Percentiles rank a stretch among this genome's conserved stretches.
These are phyloP conservation scores for Carduelis carduelis DNA, from an alignment of 2,797 vertebrate genomes.

Conservation along the genomic window DNA sequence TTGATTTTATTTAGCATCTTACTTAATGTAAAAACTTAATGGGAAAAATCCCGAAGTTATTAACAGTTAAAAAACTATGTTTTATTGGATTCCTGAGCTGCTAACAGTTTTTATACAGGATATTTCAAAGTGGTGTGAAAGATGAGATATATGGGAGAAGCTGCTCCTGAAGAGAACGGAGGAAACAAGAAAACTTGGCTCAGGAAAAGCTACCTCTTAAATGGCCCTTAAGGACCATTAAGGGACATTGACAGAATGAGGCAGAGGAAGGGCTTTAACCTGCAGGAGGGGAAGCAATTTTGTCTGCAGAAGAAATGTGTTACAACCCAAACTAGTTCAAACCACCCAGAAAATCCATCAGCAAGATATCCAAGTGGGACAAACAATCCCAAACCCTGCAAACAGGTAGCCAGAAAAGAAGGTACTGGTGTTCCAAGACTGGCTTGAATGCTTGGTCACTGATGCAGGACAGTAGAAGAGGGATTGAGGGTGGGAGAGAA, in stretches of 20 bases:
- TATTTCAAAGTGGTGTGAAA: background rate
- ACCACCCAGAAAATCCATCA: background rate
- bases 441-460: background rate
- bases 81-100: background rate
- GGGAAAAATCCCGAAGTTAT: background rate
- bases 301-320: background rate
- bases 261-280: background rate
- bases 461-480: background rate
- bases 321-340: background rate
- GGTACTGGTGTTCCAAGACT: background rate
- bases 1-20: background rate
- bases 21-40: background rate
- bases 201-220: background rate
- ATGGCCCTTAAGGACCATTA: background rate
- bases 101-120: background rate
- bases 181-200: background rate
- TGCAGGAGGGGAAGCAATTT: background rate
- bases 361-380: background rate
- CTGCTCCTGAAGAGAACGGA: background rate
- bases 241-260: background rate
- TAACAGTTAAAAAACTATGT: background rate
- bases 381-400: background rate
- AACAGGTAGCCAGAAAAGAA: background rate
- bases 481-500: background rate
- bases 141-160: background rate